Evolutionary conservation across 2,888 invertebrate species (phyloP), one percentile per base, ranked within the genome.

Genomic region (Cybosia mesomella): DNA sequence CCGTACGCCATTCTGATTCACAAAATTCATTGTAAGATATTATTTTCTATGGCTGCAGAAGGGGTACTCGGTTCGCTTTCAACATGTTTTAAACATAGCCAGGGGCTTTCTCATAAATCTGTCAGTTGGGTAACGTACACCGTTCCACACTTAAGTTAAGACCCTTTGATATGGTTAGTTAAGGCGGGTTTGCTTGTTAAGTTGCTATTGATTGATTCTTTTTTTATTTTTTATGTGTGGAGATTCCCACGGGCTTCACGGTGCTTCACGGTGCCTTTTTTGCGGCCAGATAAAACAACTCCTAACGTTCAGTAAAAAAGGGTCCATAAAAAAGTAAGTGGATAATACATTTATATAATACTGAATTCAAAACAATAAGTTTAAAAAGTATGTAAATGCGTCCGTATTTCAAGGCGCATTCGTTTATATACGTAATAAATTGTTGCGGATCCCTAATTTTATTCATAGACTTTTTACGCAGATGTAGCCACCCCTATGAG

Each of bases 381-480:
- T 58, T 69, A 73, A 74, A 64, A 72, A 39, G 24, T 24, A 81
- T 83, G 77, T 76, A 73, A 83, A 83, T 80, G 49, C 64, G 65
- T 64, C 65, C 62, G 59, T 74, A 73, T 67, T 70, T 61, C 72
- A 73, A 32, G 67, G 70, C 64, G 66, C 74, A 64, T 73, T 54
- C 70, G 72, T 77, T 80, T 83, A 77, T 79, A 81, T 80, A 80
- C 67, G 80, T 78, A 79, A 83, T 86, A 87, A 87, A 87, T 85
- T 87, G 67, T 59, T 54, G 66, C 36, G 32, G 73, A 58, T 28
- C 69, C 78, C 73, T 86, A 87, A 87, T 87, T 85, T 86, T 87
- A 87, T 87, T 87, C 87, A 87, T 87, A 74, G 85, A 79, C 36
- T 83, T 84, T 77, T 82, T 81, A 74, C 79, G 82, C 72, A 57